Conservation (phyloP, 2,888 invertebrate genomes). For the Spisula subtruncata region DNA sequence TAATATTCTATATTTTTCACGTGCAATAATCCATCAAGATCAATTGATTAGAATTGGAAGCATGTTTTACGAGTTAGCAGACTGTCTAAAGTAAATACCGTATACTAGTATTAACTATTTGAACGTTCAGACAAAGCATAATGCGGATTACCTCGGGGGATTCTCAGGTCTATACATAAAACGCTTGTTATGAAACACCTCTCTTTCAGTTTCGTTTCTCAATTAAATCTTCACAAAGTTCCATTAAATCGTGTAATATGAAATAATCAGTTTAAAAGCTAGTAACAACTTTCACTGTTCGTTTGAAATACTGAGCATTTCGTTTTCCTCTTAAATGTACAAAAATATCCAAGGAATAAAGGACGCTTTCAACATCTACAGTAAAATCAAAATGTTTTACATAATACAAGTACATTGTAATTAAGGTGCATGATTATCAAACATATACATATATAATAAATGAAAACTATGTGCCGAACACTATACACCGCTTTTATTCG, state of each 20-base stretch:
- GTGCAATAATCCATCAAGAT: background rate
- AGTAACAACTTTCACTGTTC: background rate
- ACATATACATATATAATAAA: background rate
- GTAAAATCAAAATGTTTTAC: background rate
- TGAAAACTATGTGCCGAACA: background rate
- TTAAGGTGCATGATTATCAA: background rate
- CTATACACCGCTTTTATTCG: background rate
- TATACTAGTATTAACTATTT: background rate
- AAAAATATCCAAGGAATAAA: background rate
- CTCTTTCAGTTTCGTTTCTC: background rate
- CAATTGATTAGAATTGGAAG: background rate
- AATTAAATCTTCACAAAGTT: background rate
- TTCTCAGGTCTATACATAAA: conserved; percentile 1
- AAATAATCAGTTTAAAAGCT: background rate
- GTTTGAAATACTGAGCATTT: background rate
- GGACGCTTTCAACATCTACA: background rate
- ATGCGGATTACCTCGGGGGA: background rate
- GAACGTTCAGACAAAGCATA: background rate
- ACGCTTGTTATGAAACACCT: too few species aligned
- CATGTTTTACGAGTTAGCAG: background rate
- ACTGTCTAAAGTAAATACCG: background rate
- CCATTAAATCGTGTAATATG: background rate
- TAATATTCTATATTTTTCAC: too few species aligned
- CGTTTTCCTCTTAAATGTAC: background rate
- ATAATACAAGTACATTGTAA: background rate